Conservation (phyloP, 2,797 vertebrate species). For the Anguilla megastoma region DNA sequence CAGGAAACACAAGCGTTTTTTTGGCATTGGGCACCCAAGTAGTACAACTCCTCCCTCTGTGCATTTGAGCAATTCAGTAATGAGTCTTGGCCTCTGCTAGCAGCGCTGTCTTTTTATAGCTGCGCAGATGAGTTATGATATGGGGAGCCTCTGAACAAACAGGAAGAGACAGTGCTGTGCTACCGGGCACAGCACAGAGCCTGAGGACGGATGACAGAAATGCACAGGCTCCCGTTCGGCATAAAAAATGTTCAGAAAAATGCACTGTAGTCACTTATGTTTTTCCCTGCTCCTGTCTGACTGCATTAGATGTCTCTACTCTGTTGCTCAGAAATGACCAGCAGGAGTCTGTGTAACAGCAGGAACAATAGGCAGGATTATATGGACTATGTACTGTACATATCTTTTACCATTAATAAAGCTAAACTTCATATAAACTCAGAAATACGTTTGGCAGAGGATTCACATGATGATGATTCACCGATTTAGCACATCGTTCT, state of each 20-base stretch:
- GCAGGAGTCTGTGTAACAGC: not conserved
- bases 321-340: not conserved
- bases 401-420: not conserved
- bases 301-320: not conserved
- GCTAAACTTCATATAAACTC: not conserved
- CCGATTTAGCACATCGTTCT: not conserved
- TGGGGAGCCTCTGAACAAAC: constrained; percentile 11
- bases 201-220: not conserved
- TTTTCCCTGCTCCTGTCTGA: not conserved
- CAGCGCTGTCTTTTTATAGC: constrained; percentile 17
- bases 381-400: not conserved
- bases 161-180: not conserved
- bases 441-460: not conserved
- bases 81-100: constrained; percentile 17
- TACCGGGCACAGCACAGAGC: not conserved
- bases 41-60: not conserved
- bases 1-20: not conserved
- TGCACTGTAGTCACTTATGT: not conserved
- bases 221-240: not conserved
- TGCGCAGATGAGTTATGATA: not conserved
- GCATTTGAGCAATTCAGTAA: constrained; percentile 19
- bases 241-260: not conserved
- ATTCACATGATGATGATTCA: not conserved
- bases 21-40: not conserved
- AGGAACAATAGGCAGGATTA: not conserved